Conservation (phyloP, 2,888 invertebrate genomes). For the Frankliniella intonsa region DNA sequence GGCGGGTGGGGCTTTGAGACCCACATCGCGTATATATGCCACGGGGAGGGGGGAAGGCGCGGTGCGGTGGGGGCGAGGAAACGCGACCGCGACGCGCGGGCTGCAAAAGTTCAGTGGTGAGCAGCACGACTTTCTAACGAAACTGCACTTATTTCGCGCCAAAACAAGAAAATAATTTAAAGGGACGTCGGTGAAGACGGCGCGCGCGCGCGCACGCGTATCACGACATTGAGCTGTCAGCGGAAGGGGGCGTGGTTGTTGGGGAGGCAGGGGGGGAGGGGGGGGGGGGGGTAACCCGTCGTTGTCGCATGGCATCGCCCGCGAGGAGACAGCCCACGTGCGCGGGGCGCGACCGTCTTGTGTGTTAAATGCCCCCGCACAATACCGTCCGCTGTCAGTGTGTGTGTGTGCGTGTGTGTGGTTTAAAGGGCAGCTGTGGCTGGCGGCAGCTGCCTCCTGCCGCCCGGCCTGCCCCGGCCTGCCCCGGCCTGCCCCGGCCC, state of each 20-base stretch:
- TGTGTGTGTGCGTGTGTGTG: neutral
- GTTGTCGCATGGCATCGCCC: no score
- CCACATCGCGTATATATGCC: neutral
- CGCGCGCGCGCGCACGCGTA: neutral
- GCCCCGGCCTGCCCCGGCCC: neutral
- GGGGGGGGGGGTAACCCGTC: neutral
- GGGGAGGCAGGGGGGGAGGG: neutral
- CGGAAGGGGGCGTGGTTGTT: neutral
- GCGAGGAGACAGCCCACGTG: no score
- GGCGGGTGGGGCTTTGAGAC: neutral
- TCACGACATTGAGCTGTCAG: neutral
- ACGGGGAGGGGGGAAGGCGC: neutral
- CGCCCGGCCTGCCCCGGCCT: constrained; percentile 37
- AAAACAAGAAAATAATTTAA: neutral
- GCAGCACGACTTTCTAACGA: no score
- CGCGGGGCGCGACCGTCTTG: no score
- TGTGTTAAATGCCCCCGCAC: neutral
- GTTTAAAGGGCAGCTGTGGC: constrained; percentile 35
- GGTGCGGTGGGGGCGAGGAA: neutral
- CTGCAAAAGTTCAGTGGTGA: neutral
- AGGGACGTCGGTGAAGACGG: neutral
- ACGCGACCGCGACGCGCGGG: neutral
- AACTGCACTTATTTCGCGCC: neutral
- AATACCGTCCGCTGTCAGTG: neutral
- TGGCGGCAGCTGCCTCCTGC: constrained; percentile 33